Evolutionary conservation across 1,140 invertebrate species (phyloP), one percentile per base, ranked within the genome.

Genomic region (Drosophila serrata): DNA sequence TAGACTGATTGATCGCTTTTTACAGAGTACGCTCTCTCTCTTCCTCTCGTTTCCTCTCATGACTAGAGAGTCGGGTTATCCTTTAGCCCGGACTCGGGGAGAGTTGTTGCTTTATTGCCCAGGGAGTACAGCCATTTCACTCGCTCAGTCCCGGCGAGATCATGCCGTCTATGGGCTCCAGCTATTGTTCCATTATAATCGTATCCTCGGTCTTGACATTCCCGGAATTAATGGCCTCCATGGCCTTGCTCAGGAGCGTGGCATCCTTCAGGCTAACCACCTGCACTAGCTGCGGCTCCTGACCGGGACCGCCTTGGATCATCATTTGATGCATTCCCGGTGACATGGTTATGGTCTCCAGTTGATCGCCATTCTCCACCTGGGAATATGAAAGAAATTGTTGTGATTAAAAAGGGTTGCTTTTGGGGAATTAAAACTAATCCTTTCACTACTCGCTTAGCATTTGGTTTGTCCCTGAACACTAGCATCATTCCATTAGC

Each of bases 191-290:
- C 91, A 92, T 92, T 61, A 92, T 92, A 43, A 92, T 92, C 17
- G 91, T 92, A 45, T 92, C 92, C 74, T 93, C 92, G 49, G 79
- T 79, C 79, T 93, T 94, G 19, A 94, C 93, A 79, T 94, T 92
- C 43, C 91, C 91, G 31, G 84, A 79, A 39, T 93, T 93, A 37
- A 95, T 94, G 22, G 93, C 94, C 79, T 95, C 95, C 95, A 96
- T 96, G 46, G 96, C 96, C 93, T 97, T 97, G 68, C 95, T 96
- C 43, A 97, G 94, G 43, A 95, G 95, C 55, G 96, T 96, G 64
- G 96, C 96, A 92, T 97, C 96, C 93, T 97, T 97, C 39, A 97
- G 93, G 55, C 96, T 97, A 77, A 97, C 95, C 67, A 97, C 96
- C 93, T 97, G 96, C 68, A 97, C 93, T 65, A 97, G 96, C 93